Evolutionary conservation across 2,888 invertebrate genomes (phyloP), one percentile per base, ranked within the genome.

Genomic region (Byasa hedistus): DNA sequence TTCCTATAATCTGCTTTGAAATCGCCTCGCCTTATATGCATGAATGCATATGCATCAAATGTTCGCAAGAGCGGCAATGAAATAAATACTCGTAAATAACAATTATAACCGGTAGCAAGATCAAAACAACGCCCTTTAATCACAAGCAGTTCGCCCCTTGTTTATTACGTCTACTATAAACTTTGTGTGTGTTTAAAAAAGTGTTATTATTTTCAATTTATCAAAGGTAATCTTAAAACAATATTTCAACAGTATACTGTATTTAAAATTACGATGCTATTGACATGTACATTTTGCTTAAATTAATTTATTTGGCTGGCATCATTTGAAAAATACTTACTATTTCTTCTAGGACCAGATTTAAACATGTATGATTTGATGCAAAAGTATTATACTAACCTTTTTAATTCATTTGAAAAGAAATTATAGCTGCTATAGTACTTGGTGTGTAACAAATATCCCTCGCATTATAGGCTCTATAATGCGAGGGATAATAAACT

Each of bases 61-160:
- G 36, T 54, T 44, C 59, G 19, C 54, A 23, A 54, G 58, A 17
- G 27, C 27, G 17, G 44, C 27, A 23, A 60, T 54, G 54, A 27
- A 44, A 60, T 54, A 22, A 55, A 65, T 59, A 17, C 39, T 39
- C 12, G 39, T 39, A 44, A 58, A 59, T 55, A 55, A 44, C 55
- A 56, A 32, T 60, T 60, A 60, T 60, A 60, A 60, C 65, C 15
- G 55, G 48, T 52, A n/a, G 59, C 58, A 36, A 54, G 52, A 54
- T 48, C 48, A 60, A 44, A 65, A 32, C 27, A 55, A 32, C 27
- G 44, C 24, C 54, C 39, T 60, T n/a, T 55, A 32, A 59, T 23
- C 27, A 56, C 48, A 23, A 60, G 48, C 24, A 22, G 36, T 27
- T 22, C 59, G 64, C 58, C 64, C 56, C n/a, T n/a, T 48, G 55